Conservation (phyloP, 2,888 invertebrate genomes). For the Drosophila birchii region DNA sequence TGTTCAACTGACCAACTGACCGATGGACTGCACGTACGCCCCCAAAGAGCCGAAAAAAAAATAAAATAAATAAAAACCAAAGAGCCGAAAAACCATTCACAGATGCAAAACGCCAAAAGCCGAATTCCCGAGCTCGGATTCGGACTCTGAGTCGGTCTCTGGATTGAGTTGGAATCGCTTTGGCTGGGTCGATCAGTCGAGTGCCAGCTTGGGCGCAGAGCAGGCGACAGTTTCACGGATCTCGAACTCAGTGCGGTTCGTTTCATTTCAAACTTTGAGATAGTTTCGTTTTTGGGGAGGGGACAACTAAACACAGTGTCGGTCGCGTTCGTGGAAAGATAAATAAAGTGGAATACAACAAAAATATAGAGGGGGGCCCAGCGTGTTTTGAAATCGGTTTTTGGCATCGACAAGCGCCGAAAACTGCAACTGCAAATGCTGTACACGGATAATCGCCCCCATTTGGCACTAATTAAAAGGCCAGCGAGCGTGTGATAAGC, state of each 20-base stretch:
- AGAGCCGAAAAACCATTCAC: conserved; percentile 39
- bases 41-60: conserved; percentile 32
- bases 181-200: conserved; percentile 53
- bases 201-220: conserved; percentile 71
- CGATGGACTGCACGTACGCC: conserved; percentile 40
- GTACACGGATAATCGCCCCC: conserved; percentile 23
- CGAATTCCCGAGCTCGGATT: conserved; percentile 23
- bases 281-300: conserved; percentile 35
- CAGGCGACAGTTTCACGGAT: conserved; percentile 52
- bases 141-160: conserved; percentile 44
- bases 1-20: conserved; percentile 56
- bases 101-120: conserved; percentile 25
- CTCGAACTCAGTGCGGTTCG: conserved; percentile 9
- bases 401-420: conserved; percentile 37
- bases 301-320: conserved; percentile 8
- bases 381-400: conserved; percentile 65
- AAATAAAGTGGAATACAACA: conserved; percentile 32
- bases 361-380: conserved; percentile 28
- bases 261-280: conserved; percentile 16
- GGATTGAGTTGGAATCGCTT: conserved; percentile 41
- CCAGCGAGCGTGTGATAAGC: conserved; percentile 62
- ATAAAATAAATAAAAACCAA: conserved; percentile 16
- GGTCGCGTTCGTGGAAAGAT: conserved; percentile 44
- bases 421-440: conserved; percentile 45
- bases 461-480: conserved; percentile 40